Base-by-base conservation (phyloP, 2,888 invertebrate species). In the Eupelmus urozonus region DNA sequence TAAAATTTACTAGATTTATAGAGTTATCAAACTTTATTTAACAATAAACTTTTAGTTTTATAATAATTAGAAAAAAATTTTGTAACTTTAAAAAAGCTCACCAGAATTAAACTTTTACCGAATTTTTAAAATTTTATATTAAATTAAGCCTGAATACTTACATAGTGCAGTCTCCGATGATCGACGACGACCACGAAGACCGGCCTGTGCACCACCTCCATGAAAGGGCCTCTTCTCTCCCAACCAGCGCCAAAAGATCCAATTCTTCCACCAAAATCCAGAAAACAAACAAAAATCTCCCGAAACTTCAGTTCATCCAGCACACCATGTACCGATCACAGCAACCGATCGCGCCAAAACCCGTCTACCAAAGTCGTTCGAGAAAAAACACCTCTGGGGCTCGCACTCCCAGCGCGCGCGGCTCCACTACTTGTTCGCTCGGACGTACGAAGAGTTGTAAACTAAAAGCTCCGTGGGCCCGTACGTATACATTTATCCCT, bases 401-500 rank as follows among this genome's bases (percentile, higher is more conserved):
- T 13, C 2, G 13, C 2, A 45, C 13, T 7, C 45, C 13, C 13
- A 45, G 13, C 16, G 20, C 49, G n/a, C 49, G 49, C 11, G n/a
- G 16, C n/a, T 11, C 49, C 49, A 49, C 49, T 5, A n/a, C 79
- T 81, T 82, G 82, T 81, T 82, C 82, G 70, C 78, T 67, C 72
- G 53, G 13, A 40, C 70, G 74, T 59, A 63, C 57, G 25, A 4
- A 65, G n/a, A n/a, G 77, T 81, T 80, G 82, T 83, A 66, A 84
- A 87, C 88, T 88, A 89, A 87, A 87, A 87, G 87, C 86, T 85
- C 84, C 85, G 85, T 85, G 83, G 83, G 84, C 82, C 84, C 82
- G 85, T 81, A 86, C 87, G 87, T 88, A 88, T 85, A 88, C 87
- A 88, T 89, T 89, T 89, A 89, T 89, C 87, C 88, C 85, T 87